Percentiles rank a stretch among this genome's conserved stretches.
Evolutionary conservation across 1,140 invertebrate genomes (phyloP).

Genomic region (Drosophila kohkoa): DNA sequence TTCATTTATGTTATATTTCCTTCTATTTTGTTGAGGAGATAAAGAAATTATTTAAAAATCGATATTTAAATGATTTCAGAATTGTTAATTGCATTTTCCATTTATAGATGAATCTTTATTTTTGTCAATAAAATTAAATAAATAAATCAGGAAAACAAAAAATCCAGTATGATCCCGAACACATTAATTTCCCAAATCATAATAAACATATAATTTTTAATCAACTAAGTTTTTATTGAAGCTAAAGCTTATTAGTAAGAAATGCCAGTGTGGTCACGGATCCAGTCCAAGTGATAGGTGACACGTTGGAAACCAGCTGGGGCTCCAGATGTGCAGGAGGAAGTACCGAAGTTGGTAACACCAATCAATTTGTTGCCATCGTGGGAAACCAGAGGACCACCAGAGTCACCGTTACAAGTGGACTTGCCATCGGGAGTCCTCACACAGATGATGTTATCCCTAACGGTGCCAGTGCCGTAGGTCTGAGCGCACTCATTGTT

Average conservation of each 20-base stretch:
- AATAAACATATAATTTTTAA: conserved; percentile 15
- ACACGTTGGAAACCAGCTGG: conserved; percentile 86
- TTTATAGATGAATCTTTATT: too few relatives aligned
- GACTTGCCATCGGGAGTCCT: conserved; percentile 44
- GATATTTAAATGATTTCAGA: too few relatives aligned
- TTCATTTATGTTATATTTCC: too few relatives aligned
- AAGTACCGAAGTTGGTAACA: conserved; percentile 84
- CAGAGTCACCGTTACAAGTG: conserved; percentile 77
- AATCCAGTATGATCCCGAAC: too few relatives aligned
- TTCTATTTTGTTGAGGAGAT: too few relatives aligned
- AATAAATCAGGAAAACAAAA: too few relatives aligned
- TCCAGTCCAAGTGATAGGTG: conserved; percentile 86
- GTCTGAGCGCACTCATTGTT: conserved; percentile 34
- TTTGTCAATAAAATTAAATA: too few relatives aligned
- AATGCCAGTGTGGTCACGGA: conserved; percentile 74
- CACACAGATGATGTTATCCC: conserved; percentile 62
- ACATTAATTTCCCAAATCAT: too few relatives aligned
- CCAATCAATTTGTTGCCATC: conserved; percentile 85
- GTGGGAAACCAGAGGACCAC: conserved; percentile 85
- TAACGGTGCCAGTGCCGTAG: conserved; percentile 50
- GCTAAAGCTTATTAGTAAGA: conserved; percentile 15
- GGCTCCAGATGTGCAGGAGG: conserved; percentile 37
- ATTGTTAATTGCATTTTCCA: too few relatives aligned
- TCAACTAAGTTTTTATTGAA: conserved; percentile 22
- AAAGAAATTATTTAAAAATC: too few relatives aligned